Base-by-base conservation (phyloP, 2,113 vertebrate species). In the Erythrocercus mccallii region DNA sequence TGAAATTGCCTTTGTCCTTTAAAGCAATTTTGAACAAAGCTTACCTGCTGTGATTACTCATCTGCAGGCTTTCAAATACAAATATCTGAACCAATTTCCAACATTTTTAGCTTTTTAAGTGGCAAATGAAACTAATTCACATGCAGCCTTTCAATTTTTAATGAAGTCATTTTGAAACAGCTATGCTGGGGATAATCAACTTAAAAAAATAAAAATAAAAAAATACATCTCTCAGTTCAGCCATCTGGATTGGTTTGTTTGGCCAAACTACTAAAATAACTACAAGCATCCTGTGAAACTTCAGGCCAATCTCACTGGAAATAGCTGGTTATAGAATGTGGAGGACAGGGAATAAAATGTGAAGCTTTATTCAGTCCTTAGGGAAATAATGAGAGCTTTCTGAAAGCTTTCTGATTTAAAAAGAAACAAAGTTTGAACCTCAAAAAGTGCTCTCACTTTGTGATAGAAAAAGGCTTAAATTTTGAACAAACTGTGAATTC, bases 1-100 rank as follows among this genome's bases (percentile, higher is more conserved):
- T 65, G 68, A 93, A 97, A 93, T 88, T 91, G 82, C 76, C 60
- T 95, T 80, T 90, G 87, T 94, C 81, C 90, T 95, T 89, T 90
- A 92, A 83, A 96, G 90, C 42, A 84, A 95, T 93, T 93, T 62
- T 60, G 78, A 92, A 91, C 71, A 82, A 82, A 77, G 81, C 76
- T 27, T 87, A 86, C 88, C 84, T 95, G 90, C 86, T 95, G 88
- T 78, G 93, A 91, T 81, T 95, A 91, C 79, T 94, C 81, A 94
- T 86, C 79, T 88, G 61, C 45, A 78, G 72, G 73, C 80, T 93
- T 86, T 94, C 74, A 88, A 88, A 91, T 45, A 92, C 80, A 94
- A 94, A 91, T 93, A 95, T 72, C 61, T 57, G 57, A 95, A 78
- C 44, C 76, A 80, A 70, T 94, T 93, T 92, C 44, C 91, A 92